Percentiles rank a stretch among this genome's conserved stretches.
Conservation (phyloP, 2,888 invertebrate species). For the Philhelius pedissequus region DNA sequence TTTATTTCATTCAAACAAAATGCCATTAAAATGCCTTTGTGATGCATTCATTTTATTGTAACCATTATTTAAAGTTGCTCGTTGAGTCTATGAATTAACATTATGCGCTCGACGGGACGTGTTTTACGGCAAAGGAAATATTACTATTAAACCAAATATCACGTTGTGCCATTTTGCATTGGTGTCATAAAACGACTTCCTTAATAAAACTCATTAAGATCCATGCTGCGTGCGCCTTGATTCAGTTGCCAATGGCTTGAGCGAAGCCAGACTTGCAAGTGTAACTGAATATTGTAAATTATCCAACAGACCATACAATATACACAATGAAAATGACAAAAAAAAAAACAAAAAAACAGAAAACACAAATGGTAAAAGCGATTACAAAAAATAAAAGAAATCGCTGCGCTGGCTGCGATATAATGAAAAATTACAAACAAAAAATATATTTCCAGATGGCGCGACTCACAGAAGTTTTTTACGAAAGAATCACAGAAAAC, state of each 20-base stretch:
- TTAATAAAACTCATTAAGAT: slow-evolving; percentile 66
- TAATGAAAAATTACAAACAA: slow-evolving; percentile 66
- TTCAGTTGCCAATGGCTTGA: slow-evolving; percentile 30
- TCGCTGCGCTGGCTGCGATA: no score
- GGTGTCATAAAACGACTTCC: slow-evolving; percentile 63
- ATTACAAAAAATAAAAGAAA: slow-evolving; percentile 46
- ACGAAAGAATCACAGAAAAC: neutral
- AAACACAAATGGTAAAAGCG: slow-evolving; percentile 19
- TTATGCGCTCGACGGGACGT: slow-evolving; percentile 49
- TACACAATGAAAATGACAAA: neutral
- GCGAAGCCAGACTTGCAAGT: slow-evolving; percentile 13
- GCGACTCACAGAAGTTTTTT: slow-evolving; percentile 32
- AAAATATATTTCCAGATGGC: slow-evolving; percentile 56
- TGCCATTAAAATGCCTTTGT: no score
- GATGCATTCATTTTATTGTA: slow-evolving; percentile 28
- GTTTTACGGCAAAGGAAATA: slow-evolving; percentile 29
- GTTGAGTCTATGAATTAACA: slow-evolving; percentile 22
- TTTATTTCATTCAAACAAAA: no score
- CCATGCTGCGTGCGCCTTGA: slow-evolving; percentile 59
- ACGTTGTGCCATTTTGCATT: slow-evolving; percentile 60
- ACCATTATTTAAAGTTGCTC: slow-evolving; percentile 30
- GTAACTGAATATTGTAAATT: slow-evolving; percentile 50
- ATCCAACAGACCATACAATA: neutral
- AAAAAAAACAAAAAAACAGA: neutral
- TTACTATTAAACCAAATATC: slow-evolving; percentile 48